A percentile compares a stretch with the other conserved stretches of the same genome.
These are phyloP conservation scores for Hypomesus transpacificus DNA, from an alignment of 2,113 vertebrate species.

Conservation along the genomic window DNA sequence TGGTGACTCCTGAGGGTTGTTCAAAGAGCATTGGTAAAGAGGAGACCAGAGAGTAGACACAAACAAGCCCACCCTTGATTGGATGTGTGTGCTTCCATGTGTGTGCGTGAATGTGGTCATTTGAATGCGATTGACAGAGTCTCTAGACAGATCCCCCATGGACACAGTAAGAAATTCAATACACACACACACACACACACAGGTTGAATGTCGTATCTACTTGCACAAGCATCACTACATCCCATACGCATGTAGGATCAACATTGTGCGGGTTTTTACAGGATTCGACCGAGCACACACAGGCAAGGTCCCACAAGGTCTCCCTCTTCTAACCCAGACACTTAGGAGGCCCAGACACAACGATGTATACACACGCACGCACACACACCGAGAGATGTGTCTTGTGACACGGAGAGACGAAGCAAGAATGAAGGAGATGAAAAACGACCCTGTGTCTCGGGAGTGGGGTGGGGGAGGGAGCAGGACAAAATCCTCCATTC, in stretches of 20 bases:
- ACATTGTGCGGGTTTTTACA: background rate
- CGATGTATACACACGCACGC: slow-evolving; percentile 10
- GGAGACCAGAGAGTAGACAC: slow-evolving; percentile 76
- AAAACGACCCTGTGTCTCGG: slow-evolving; percentile 82
- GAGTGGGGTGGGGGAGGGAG: slow-evolving; percentile 53
- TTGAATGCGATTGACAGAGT: too few relatives aligned
- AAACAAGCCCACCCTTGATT: slow-evolving; percentile 67
- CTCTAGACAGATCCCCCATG: too few relatives aligned
- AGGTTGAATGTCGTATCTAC: too few relatives aligned
- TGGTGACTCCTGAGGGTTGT: slow-evolving; percentile 67
- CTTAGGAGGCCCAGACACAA: slow-evolving; percentile 18
- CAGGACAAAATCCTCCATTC: slow-evolving; percentile 93
- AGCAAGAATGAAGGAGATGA: slow-evolving; percentile 83
- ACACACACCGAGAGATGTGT: slow-evolving; percentile 75
- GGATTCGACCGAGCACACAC: background rate
- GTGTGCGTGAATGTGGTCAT: background rate
- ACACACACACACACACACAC: too few relatives aligned
- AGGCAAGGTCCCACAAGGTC: background rate
- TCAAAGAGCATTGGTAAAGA: slow-evolving; percentile 84
- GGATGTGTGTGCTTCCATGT: background rate
- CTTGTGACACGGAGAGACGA: slow-evolving; percentile 85
- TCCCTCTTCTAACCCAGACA: background rate
- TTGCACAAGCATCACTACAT: too few relatives aligned
- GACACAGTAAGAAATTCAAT: too few relatives aligned
- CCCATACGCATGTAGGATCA: background rate